Evolutionary conservation across 1,140 invertebrate species (phyloP), one percentile per base, ranked within the genome.

Genomic region (Drosophila leontia): DNA sequence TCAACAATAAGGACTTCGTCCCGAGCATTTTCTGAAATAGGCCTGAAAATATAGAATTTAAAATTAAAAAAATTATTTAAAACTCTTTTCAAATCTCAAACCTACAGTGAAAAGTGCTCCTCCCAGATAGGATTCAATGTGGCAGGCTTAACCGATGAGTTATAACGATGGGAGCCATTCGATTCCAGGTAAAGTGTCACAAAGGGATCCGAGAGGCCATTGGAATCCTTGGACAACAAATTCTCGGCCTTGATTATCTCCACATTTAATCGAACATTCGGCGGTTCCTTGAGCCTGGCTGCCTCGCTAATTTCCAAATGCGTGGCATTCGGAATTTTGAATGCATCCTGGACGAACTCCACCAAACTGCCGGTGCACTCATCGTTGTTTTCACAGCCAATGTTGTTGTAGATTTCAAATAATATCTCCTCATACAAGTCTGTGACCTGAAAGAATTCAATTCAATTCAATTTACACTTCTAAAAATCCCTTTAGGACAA

Each of bases 61-160:
- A 7, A 0, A 55, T 9, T 37, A 15, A 19, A 15, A 15, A 53
- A 13, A 2, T 9, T 19, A 35, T 12, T 23, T 19, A 17, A 45
- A 1, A 23, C 5, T 23, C 8, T 17, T 11, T 39, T 63, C 39
- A 53, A 41, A 39, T 5, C 32, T 2, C 2, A 53, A 56, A 96
- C 97, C 97, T 94, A 99, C 98, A 99, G 95, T 92, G 97, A 97
- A 93, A 99, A 99, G 94, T 98, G 97, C 94, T 99, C 98, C 92
- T 99, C 98, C 98, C 98, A 99, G 19, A 96, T 93, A 0, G 99
- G 99, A 93, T 96, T 96, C 6, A 99, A 93, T 1, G 98, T 99
- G 74, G 95, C 95, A 7, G 95, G 94, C 93, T 99, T 99, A 2
- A 99, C 98, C 11, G 97, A 97, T 17, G 98, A 98, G 71, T 97